These are phyloP conservation scores for Microchirus variegatus DNA, from an alignment of 2,797 vertebrate species.

Conservation along the genomic window DNA sequence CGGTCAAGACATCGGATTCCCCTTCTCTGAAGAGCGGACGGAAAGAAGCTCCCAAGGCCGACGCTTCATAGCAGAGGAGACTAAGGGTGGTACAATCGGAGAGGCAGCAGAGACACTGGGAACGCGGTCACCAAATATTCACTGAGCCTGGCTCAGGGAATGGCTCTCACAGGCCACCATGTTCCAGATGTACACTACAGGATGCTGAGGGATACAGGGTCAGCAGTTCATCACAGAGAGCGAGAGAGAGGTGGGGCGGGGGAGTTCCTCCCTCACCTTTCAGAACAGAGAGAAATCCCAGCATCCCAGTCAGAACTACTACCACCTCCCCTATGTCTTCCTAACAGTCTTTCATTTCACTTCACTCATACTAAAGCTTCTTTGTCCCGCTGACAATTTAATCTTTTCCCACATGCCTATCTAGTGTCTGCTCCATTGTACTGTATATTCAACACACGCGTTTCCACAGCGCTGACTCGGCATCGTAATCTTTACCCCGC, in stretches of 20 bases:
- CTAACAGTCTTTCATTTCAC: conserved; percentile 48
- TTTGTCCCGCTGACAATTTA: conserved; percentile 42
- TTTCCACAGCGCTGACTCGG: conserved; percentile 49
- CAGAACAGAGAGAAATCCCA: conserved; percentile 47
- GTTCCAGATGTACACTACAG: conserved; percentile 52
- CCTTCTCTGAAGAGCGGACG: conserved; percentile 73
- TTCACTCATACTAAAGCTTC: conserved; percentile 38
- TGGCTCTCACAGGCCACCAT: conserved; percentile 37
- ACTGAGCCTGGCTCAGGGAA: conserved; percentile 56
- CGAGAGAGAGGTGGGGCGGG: conserved; percentile 37
- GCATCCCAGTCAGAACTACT: conserved; percentile 31
- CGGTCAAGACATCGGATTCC: conserved; percentile 81
- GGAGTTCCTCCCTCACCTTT: conserved; percentile 51
- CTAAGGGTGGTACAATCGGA: conserved; percentile 73
- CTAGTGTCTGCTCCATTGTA: conserved; percentile 31
- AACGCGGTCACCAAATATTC: conserved; percentile 63
- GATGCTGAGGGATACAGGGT: conserved; percentile 55
- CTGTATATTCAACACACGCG: conserved; percentile 45
- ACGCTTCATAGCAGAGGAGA: conserved; percentile 82
- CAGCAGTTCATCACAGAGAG: conserved; percentile 57
- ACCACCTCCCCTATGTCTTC: conserved; percentile 10
- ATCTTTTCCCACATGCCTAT: conserved; percentile 29
- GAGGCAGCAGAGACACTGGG: conserved; percentile 64
- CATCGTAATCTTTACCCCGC: conserved; percentile 57
- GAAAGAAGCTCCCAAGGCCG: conserved; percentile 80